These are phyloP conservation scores for Sinopyrophorus schimmeli DNA, from an alignment of 2,888 invertebrate genomes.

Conservation along the genomic window DNA sequence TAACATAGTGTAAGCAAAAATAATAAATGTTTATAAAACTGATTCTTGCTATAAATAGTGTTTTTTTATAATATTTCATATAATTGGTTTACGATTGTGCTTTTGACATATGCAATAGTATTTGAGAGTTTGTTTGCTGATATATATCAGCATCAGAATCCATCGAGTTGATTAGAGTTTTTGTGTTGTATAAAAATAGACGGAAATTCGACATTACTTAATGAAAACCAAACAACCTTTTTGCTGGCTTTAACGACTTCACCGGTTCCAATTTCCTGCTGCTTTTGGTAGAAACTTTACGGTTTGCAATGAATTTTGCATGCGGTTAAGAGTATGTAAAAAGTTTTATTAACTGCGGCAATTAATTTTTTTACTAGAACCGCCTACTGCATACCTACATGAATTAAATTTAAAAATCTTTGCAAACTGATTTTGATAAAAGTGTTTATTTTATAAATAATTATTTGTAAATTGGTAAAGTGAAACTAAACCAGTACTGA, in stretches of 20 bases:
- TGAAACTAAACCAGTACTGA: too few species aligned
- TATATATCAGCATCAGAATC: slow-evolving; percentile 22
- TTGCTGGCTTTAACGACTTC: slow-evolving; percentile 21
- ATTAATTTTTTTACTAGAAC: slow-evolving; percentile 8
- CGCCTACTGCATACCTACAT: slow-evolving; percentile 9
- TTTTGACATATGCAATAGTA: slow-evolving; percentile 20
- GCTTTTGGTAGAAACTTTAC: slow-evolving; percentile 11
- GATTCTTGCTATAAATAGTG: too few species aligned
- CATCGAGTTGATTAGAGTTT: slow-evolving; percentile 24
- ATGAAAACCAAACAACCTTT: slow-evolving; percentile 28
- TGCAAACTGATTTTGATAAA: too few species aligned
- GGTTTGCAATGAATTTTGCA: slow-evolving; percentile 19
- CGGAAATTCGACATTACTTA: slow-evolving; percentile 22
- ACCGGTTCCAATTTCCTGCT: slow-evolving; percentile 20
- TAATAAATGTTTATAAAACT: too few species aligned
- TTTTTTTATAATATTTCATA: slow-evolving; percentile 2
- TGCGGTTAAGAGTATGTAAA: slow-evolving; percentile 14
- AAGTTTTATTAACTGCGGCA: slow-evolving; percentile 16
- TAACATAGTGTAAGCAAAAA: too few species aligned
- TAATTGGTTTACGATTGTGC: slow-evolving; percentile 16
- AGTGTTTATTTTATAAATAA: too few species aligned
- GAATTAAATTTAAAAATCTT: too few species aligned
- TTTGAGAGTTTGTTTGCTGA: slow-evolving; percentile 16
- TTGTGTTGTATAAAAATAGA: slow-evolving; percentile 20
- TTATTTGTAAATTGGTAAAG: too few species aligned